A percentile compares a stretch with the other conserved stretches of the same genome.
Evolutionary conservation across 2,113 vertebrate species (phyloP).

Genomic region (Bostrychus sinensis): DNA sequence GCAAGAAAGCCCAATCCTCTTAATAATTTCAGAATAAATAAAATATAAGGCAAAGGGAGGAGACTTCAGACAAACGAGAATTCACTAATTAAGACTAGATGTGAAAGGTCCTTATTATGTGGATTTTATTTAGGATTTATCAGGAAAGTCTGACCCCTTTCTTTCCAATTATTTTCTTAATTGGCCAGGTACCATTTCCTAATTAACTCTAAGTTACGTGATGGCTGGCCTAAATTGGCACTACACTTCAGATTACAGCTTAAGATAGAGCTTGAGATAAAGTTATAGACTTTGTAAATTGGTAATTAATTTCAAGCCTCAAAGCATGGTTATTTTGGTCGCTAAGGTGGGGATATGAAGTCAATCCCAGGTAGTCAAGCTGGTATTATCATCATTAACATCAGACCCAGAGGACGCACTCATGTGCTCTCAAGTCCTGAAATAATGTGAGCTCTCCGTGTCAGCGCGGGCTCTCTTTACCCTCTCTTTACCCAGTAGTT

Average conservation of each 20-base stretch:
- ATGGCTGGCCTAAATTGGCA: slow-evolving; percentile 57
- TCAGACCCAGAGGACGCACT: slow-evolving; percentile 59
- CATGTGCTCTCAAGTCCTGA: slow-evolving; percentile 55
- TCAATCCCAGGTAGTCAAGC: slow-evolving; percentile 69
- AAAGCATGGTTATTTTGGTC: slow-evolving; percentile 66
- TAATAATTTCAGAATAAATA: slow-evolving; percentile 53
- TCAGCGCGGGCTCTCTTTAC: slow-evolving; percentile 53
- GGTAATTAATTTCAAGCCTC: slow-evolving; percentile 75
- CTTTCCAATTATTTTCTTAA: slow-evolving; percentile 43
- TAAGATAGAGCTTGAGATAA: slow-evolving; percentile 59
- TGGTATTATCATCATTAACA: slow-evolving; percentile 66
- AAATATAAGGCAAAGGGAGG: slow-evolving; percentile 13
- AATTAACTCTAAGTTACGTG: slow-evolving; percentile 57
- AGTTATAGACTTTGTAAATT: slow-evolving; percentile 66
- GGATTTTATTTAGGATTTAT: slow-evolving; percentile 61
- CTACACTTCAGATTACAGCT: slow-evolving; percentile 49
- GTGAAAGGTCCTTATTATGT: slow-evolving; percentile 59
- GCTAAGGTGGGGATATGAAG: slow-evolving; percentile 53
- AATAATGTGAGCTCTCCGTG: slow-evolving; percentile 68
- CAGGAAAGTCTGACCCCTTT: slow-evolving; percentile 23
- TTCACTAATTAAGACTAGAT: slow-evolving; percentile 65
- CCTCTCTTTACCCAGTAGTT: slow-evolving; percentile 66
- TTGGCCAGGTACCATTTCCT: slow-evolving; percentile 57
- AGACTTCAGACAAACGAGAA: slow-evolving; percentile 57
- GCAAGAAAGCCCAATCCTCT: slow-evolving; percentile 52